A percentile compares a stretch with the other conserved stretches of the same genome.
These are phyloP conservation scores for Nanorana parkeri DNA, from an alignment of 2,113 vertebrate species.

Conservation along the genomic window DNA sequence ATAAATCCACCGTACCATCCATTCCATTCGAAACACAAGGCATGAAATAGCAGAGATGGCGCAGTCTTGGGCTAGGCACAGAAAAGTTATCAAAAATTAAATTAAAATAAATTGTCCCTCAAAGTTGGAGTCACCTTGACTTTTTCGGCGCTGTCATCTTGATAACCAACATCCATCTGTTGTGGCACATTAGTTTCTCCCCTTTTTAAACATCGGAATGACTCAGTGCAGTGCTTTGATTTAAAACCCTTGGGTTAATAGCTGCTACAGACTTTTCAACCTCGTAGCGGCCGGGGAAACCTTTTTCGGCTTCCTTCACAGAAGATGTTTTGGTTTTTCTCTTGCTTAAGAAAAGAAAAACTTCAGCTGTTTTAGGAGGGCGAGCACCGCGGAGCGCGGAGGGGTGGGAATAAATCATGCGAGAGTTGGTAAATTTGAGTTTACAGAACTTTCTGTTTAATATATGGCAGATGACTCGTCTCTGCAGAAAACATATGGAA, in stretches of 20 bases:
- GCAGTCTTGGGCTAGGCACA: conserved; percentile 23
- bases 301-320: conserved; percentile 34
- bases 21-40: not conserved
- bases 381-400: not conserved
- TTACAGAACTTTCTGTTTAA: conserved; percentile 23
- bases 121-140: conserved; percentile 54
- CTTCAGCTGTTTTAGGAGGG: conserved; percentile 6
- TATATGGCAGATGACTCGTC: conserved; percentile 19
- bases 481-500: conserved; percentile 21
- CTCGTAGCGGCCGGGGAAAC: conserved; percentile 12
- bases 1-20: too few relatives aligned
- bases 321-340: not conserved
- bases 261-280: conserved; percentile 17
- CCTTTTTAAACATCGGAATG: conserved; percentile 51
- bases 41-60: conserved; percentile 7
- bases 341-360: conserved; percentile 20
- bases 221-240: conserved; percentile 45
- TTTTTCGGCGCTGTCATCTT: conserved; percentile 50
- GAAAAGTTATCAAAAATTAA: conserved; percentile 46
- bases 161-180: conserved; percentile 49
- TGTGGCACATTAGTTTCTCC: conserved; percentile 54
- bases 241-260: conserved; percentile 55
- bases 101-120: conserved; percentile 56
- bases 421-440: conserved; percentile 29
- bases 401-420: conserved; percentile 9